A percentile compares a stretch with the other conserved stretches of the same genome.
Conservation (phyloP, 2,888 invertebrate genomes). For the Limenitis camilla region DNA sequence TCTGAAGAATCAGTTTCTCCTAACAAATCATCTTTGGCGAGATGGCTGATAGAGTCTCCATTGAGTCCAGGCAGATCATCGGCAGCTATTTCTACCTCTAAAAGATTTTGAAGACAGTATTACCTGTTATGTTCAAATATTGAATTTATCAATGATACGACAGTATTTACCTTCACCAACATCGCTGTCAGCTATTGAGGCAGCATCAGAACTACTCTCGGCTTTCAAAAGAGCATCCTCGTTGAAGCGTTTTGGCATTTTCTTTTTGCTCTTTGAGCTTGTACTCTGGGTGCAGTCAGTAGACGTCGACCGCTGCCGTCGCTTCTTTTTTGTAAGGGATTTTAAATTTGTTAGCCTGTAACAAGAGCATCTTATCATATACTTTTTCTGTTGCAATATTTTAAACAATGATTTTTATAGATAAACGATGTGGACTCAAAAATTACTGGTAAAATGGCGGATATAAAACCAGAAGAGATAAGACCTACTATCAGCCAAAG, state of each 20-base stretch:
- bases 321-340: constrained; percentile 40
- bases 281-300: constrained; percentile 27
- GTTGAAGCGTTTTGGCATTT: constrained; percentile 39
- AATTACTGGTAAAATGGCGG: too few relatives aligned
- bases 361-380: not conserved
- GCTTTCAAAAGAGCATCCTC: constrained; percentile 47
- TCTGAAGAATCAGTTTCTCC: constrained; percentile 53
- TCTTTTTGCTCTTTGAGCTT: constrained; percentile 28
- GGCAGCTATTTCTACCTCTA: constrained; percentile 38
- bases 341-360: constrained; percentile 54
- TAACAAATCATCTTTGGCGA: constrained; percentile 57
- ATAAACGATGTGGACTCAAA: too few relatives aligned
- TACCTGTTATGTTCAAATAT: too few relatives aligned
- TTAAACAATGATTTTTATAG: too few relatives aligned
- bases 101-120: not conserved
- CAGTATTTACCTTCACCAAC: constrained; percentile 38
- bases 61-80: constrained; percentile 45
- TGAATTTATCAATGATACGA: not conserved
- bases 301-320: constrained; percentile 37
- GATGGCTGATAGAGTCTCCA: constrained; percentile 43
- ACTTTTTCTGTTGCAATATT: not conserved
- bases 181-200: constrained; percentile 42
- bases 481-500: too few relatives aligned
- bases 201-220: constrained; percentile 48
- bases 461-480: too few relatives aligned